Conservation (phyloP, 2,797 vertebrate species). For the Manis crassicaudata region DNA sequence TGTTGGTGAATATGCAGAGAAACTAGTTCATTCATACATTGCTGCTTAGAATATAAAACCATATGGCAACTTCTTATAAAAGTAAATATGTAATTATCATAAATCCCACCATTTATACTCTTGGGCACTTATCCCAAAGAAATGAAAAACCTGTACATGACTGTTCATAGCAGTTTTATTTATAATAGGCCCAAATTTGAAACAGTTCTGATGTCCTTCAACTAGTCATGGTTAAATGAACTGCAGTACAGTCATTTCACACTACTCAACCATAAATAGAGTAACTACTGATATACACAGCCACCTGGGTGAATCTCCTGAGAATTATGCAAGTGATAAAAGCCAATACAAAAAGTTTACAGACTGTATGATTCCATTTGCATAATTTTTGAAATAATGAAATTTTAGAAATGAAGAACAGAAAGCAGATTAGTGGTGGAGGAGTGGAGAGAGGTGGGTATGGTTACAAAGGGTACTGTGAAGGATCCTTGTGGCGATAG, state of each 20-base stretch:
- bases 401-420: constrained; percentile 43
- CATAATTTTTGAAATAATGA: constrained; percentile 18
- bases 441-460: not conserved
- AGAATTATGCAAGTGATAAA: not conserved
- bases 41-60: constrained; percentile 22
- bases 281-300: not conserved
- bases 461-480: not conserved
- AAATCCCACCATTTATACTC: not conserved
- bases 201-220: not conserved
- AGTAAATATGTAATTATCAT: constrained; percentile 49
- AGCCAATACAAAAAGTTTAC: not conserved
- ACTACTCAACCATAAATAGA: not conserved
- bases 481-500: not conserved
- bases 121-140: constrained; percentile 1
- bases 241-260: not conserved
- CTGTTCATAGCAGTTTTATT: constrained; percentile 24
- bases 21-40: constrained; percentile 7
- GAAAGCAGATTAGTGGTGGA: not conserved
- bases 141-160: constrained; percentile 11
- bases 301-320: not conserved
- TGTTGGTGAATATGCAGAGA: not conserved
- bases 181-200: not conserved
- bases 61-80: constrained; percentile 4
- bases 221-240: not conserved
- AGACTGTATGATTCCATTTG: not conserved